Conservation (phyloP, 2,113 vertebrate genomes). For the Corvus moneduloides region DNA sequence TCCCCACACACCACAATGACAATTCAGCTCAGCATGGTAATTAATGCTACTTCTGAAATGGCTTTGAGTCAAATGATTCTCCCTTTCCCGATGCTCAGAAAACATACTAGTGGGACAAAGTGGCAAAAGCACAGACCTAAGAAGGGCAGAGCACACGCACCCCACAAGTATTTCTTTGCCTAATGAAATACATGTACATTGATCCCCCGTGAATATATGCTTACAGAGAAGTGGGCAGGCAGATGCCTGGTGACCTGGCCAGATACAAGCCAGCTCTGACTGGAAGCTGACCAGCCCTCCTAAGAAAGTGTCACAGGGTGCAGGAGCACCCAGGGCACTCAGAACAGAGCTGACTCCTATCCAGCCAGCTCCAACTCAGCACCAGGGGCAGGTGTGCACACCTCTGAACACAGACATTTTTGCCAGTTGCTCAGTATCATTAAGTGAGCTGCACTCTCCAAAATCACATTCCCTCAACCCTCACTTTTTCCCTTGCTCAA, state of each 20-base stretch:
- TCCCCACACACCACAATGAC: background rate
- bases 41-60: constrained; percentile 3
- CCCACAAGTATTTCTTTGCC: background rate
- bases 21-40: background rate
- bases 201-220: background rate
- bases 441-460: background rate
- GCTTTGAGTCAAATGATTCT: background rate
- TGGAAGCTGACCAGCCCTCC: background rate
- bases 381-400: background rate
- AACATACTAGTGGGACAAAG: background rate
- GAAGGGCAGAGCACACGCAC: background rate
- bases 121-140: background rate
- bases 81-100: background rate
- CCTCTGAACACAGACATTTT: background rate
- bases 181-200: background rate
- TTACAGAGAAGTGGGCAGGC: background rate
- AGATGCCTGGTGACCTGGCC: background rate
- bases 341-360: background rate
- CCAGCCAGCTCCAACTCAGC: background rate
- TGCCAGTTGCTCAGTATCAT: background rate
- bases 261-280: background rate
- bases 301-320: rapidly evolving
- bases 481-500: background rate
- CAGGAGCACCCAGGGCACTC: background rate
- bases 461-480: background rate